These are phyloP conservation scores for Heliconius hortense DNA, from an alignment of 2,888 invertebrate genomes.

Conservation along the genomic window DNA sequence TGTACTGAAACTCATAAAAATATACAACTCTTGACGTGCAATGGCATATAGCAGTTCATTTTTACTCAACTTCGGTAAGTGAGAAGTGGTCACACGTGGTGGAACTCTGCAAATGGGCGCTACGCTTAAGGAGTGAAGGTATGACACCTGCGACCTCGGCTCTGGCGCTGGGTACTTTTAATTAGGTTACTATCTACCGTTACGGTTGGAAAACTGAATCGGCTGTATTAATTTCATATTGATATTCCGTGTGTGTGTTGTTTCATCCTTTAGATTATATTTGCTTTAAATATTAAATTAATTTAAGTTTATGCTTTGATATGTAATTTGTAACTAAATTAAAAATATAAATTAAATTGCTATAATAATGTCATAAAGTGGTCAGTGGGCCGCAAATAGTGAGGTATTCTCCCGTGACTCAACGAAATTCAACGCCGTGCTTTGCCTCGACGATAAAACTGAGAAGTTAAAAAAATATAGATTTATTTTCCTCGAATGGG, in stretches of 20 bases:
- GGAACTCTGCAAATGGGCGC: constrained; percentile 59
- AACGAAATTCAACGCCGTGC: too few species aligned
- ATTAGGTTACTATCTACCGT: constrained; percentile 50
- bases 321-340: not conserved
- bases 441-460: too few species aligned
- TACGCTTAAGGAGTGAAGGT: constrained; percentile 62
- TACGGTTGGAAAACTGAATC: constrained; percentile 11
- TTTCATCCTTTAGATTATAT: not conserved
- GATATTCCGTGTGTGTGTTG: not conserved
- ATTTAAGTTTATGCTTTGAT: not conserved
- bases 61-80: constrained; percentile 69
- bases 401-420: too few species aligned
- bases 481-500: too few species aligned
- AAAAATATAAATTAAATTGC: too few species aligned
- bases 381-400: too few species aligned
- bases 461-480: too few species aligned
- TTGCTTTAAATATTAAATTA: not conserved
- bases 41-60: constrained; percentile 64
- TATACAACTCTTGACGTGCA: constrained; percentile 60
- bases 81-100: constrained; percentile 72
- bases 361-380: not conserved
- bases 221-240: constrained; percentile 6
- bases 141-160: constrained; percentile 65
- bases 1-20: constrained; percentile 60
- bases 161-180: constrained; percentile 55